These are phyloP conservation scores for Hofmannophila pseudospretella DNA, from an alignment of 2,888 invertebrate genomes.

Conservation along the genomic window DNA sequence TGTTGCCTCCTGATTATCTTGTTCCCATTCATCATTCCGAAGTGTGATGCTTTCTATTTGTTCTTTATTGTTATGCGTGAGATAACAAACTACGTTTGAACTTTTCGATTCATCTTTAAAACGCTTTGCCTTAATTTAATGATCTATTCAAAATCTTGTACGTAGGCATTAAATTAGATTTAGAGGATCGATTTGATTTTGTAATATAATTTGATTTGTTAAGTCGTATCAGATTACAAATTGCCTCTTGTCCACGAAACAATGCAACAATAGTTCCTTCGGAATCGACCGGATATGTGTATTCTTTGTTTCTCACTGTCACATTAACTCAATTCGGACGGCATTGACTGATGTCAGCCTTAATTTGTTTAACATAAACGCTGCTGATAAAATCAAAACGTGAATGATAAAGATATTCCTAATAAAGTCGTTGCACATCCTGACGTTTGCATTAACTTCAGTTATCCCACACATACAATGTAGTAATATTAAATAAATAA, in stretches of 20 bases:
- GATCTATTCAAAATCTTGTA: too few relatives aligned
- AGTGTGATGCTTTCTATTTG: conserved; percentile 37
- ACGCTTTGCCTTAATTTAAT: not conserved
- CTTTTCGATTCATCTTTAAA: not conserved
- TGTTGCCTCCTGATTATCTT: conserved; percentile 35
- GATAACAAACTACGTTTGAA: conserved; percentile 8
- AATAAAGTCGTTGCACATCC: not conserved
- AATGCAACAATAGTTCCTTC: conserved; percentile 42
- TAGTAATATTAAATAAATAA: too few relatives aligned
- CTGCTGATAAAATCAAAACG: not conserved
- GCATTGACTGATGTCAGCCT: conserved; percentile 19
- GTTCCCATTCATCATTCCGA: conserved; percentile 35
- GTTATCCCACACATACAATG: conserved; percentile 2
- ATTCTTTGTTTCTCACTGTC: conserved; percentile 34
- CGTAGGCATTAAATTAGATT: conserved; percentile 1
- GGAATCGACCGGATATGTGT: conserved; percentile 33
- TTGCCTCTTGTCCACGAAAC: conserved; percentile 32
- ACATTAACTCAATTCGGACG: conserved; percentile 29
- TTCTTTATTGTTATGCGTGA: conserved; percentile 22
- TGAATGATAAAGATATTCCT: not conserved
- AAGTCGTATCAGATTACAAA: conserved; percentile 40
- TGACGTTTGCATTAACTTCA: not conserved
- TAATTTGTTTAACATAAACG: not conserved
- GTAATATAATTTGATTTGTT: conserved; percentile 37
- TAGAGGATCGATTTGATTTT: conserved; percentile 1